Conservation (phyloP, 1,140 invertebrate species). For the Drosophila jambulina region DNA sequence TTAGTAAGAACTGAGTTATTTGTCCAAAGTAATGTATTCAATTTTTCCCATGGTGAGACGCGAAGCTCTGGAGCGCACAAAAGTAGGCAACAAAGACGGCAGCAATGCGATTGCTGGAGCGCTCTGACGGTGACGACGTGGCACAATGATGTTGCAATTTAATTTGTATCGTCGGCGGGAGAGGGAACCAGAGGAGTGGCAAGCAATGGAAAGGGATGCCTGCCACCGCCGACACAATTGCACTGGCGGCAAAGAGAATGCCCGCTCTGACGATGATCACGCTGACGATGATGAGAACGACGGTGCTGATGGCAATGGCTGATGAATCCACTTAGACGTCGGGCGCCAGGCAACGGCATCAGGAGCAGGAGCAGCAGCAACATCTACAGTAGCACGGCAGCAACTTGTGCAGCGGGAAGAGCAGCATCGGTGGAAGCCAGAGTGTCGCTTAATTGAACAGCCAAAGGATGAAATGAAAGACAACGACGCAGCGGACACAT, state of each 20-base stretch:
- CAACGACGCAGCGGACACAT: conserved; percentile 25
- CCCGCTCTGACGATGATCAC: conserved; percentile 36
- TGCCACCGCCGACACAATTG: conserved; percentile 69
- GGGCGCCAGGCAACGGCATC: conserved; percentile 23
- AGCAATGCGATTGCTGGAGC: conserved; percentile 22
- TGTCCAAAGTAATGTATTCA: neutral
- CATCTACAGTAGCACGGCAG: conserved; percentile 6
- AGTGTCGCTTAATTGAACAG: conserved; percentile 74
- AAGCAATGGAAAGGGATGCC: conserved; percentile 14
- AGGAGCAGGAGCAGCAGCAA: conserved; percentile 5
- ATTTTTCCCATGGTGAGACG: neutral
- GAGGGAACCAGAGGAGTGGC: neutral
- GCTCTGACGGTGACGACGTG: conserved; percentile 37
- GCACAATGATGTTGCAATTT: conserved; percentile 79
- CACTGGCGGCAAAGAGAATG: conserved; percentile 54
- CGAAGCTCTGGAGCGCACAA: conserved; percentile 31
- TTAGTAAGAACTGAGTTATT: neutral
- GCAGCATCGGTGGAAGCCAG: conserved; percentile 29
- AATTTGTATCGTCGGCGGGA: conserved; percentile 74
- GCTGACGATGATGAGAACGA: conserved; percentile 37
- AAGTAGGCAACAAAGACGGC: conserved; percentile 73
- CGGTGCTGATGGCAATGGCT: conserved; percentile 45
- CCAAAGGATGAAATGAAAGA: conserved; percentile 54
- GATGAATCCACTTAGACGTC: conserved; percentile 78
- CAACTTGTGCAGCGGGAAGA: neutral